Percentiles rank a stretch among this genome's conserved stretches.
These are phyloP conservation scores for Chaetogeoica ovagalla DNA, from an alignment of 2,888 invertebrate genomes.

Conservation along the genomic window DNA sequence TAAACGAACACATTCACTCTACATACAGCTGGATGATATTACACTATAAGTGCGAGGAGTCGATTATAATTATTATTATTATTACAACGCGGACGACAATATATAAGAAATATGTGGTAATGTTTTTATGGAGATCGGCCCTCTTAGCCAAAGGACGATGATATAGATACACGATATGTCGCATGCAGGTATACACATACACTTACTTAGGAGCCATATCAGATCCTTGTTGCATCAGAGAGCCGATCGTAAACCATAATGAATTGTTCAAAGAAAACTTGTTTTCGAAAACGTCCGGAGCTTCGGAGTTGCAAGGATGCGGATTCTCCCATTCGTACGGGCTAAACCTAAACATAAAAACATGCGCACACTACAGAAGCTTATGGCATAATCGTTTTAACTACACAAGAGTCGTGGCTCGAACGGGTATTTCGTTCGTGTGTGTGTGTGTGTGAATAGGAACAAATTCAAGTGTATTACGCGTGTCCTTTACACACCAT, in stretches of 20 bases:
- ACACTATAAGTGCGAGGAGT: not conserved
- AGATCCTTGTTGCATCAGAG: conserved; percentile 90
- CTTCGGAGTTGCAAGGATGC: conserved; percentile 78
- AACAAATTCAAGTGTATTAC: not conserved
- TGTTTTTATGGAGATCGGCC: conserved; percentile 29
- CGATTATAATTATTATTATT: not conserved
- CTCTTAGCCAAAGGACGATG: conserved; percentile 27
- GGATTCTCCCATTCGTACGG: conserved; percentile 94
- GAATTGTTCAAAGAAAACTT: conserved; percentile 89
- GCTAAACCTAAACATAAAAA: conserved; percentile 70
- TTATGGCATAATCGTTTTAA: not conserved
- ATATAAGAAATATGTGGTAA: no score
- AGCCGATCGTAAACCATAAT: conserved; percentile 93
- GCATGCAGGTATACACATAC: not conserved
- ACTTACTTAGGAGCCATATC: conserved; percentile 90
- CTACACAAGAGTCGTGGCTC: not conserved
- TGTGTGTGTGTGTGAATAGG: no score
- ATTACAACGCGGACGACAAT: not conserved
- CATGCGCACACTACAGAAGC: conserved; percentile 27
- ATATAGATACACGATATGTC: not conserved
- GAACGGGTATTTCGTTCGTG: no score
- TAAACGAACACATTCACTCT: not conserved
- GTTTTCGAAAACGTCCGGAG: conserved; percentile 81
- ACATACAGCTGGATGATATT: not conserved
- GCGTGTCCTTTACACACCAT: not conserved